Percentiles rank a stretch among this genome's conserved stretches.
Evolutionary conservation across 2,888 invertebrate species (phyloP).

Genomic region (Cheilosia grossa): DNA sequence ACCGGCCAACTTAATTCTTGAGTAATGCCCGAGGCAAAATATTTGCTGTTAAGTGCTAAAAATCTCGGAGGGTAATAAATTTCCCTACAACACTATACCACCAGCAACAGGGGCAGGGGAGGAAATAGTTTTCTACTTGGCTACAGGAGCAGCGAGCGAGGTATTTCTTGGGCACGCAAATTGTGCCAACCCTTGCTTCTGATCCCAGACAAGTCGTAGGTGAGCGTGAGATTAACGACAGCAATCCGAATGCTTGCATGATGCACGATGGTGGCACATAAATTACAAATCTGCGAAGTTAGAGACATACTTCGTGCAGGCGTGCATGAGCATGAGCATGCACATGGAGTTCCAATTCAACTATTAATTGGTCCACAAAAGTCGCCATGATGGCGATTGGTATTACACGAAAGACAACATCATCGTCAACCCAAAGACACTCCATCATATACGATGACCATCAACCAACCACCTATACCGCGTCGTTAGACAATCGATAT

Average conservation of each 20-base stretch:
- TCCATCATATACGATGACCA: slow-evolving; percentile 18
- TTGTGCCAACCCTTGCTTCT: slow-evolving; percentile 51
- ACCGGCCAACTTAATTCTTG: slow-evolving; percentile 54
- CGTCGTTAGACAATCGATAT: slow-evolving; percentile 40
- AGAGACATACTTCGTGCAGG: slow-evolving; percentile 53
- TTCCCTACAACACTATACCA: slow-evolving; percentile 18
- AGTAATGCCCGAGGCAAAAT: slow-evolving; percentile 69
- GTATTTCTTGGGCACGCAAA: slow-evolving; percentile 59
- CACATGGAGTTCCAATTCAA: slow-evolving; percentile 40
- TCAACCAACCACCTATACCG: not conserved
- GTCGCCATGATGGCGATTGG: slow-evolving; percentile 21
- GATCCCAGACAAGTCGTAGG: slow-evolving; percentile 36
- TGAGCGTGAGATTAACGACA: slow-evolving; percentile 61
- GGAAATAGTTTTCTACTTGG: slow-evolving; percentile 43
- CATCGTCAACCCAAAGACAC: not conserved
- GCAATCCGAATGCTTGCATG: slow-evolving; percentile 61
- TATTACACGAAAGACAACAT: slow-evolving; percentile 21
- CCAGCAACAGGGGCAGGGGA: not conserved
- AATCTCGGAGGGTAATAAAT: slow-evolving; percentile 73
- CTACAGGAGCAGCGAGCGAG: not conserved
- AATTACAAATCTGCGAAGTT: slow-evolving; percentile 63
- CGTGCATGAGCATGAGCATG: slow-evolving; percentile 65
- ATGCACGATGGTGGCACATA: slow-evolving; percentile 68
- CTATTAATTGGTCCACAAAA: slow-evolving; percentile 56
- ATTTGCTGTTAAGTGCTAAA: slow-evolving; percentile 74